Evolutionary conservation across 2,888 invertebrate species (phyloP).

Genomic region (Blastobasis adustella): DNA sequence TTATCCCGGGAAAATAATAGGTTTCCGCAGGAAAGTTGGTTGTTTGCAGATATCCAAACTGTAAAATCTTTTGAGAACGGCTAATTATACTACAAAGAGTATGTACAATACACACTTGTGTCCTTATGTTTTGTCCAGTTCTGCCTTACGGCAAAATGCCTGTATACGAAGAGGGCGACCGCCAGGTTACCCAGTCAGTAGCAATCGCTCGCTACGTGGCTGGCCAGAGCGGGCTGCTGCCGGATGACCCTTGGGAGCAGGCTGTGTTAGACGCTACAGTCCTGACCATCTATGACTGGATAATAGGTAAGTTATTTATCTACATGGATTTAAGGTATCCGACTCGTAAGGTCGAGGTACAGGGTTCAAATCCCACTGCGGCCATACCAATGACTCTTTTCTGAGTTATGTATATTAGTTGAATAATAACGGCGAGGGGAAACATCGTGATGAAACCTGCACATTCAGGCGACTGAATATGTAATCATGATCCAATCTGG

Average conservation of each 20-base stretch:
- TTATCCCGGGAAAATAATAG: too few relatives aligned
- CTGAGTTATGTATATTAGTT: too few relatives aligned
- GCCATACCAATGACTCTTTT: too few relatives aligned
- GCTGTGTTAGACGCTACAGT: constrained; percentile 31
- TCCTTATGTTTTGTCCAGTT: constrained; percentile 20
- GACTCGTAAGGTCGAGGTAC: too few relatives aligned
- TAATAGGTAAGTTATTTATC: constrained; percentile 28
- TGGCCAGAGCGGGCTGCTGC: constrained; percentile 36
- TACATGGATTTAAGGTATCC: background rate
- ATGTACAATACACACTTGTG: background rate
- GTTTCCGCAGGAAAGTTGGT: background rate
- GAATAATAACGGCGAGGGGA: too few relatives aligned
- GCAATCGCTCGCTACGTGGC: constrained; percentile 47
- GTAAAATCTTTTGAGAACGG: too few relatives aligned
- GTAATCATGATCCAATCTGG: too few relatives aligned
- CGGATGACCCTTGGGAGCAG: constrained; percentile 27
- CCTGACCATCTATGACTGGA: constrained; percentile 42
- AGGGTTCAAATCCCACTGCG: too few relatives aligned
- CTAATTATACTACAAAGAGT: background rate
- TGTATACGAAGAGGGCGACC: constrained; percentile 45
- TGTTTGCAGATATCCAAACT: background rate
- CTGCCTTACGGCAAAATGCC: constrained; percentile 52
- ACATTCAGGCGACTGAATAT: too few relatives aligned
- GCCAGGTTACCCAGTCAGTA: constrained; percentile 35
- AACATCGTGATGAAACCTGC: too few relatives aligned